Conservation (phyloP, 2,888 invertebrate species). For the Trypoxylon attenuatum region DNA sequence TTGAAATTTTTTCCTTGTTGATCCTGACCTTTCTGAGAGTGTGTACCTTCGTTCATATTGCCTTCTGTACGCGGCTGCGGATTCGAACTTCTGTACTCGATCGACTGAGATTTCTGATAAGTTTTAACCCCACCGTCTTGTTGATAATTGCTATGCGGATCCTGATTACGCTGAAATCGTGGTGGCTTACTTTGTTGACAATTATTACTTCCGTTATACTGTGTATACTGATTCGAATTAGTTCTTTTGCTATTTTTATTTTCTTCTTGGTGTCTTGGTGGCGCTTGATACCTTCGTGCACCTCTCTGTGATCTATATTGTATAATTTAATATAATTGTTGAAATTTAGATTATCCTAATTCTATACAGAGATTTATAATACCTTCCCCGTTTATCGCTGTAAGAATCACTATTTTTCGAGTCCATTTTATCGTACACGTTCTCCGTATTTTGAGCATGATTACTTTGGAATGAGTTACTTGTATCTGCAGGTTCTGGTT, state of each 20-base stretch:
- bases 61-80: constrained; percentile 53
- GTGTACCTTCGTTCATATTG: constrained; percentile 43
- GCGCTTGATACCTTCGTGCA: constrained; percentile 62
- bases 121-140: constrained; percentile 53
- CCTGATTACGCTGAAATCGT: constrained; percentile 78
- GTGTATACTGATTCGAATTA: constrained; percentile 47
- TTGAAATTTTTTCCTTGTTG: constrained; percentile 48
- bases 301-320: constrained; percentile 59
- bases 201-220: constrained; percentile 53
- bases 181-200: constrained; percentile 76
- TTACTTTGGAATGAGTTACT: constrained; percentile 61
- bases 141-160: constrained; percentile 56
- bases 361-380: constrained; percentile 8
- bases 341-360: neutral
- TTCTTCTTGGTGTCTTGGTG: constrained; percentile 65
- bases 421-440: constrained; percentile 59
- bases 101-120: constrained; percentile 51
- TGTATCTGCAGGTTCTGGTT: constrained; percentile 75
- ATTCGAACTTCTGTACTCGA: constrained; percentile 59
- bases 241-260: constrained; percentile 58
- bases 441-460: constrained; percentile 50
- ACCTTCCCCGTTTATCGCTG: constrained; percentile 66
- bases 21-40: constrained; percentile 52
- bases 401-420: constrained; percentile 54
- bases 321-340: neutral